Base-by-base conservation (phyloP, 2,797 vertebrate species). In the Thripadectes ignobilis region DNA sequence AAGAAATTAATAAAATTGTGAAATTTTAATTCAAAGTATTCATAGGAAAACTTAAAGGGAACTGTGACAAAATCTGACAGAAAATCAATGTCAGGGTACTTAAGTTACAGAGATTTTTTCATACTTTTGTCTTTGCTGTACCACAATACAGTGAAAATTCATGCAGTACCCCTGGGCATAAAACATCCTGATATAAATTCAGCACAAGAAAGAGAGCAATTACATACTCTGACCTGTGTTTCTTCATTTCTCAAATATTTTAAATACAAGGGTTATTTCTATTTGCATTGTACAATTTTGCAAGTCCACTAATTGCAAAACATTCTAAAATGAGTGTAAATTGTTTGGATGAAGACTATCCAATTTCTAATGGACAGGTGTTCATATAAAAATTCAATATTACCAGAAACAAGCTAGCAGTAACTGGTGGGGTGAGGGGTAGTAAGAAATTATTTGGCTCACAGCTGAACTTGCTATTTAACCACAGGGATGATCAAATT, bases 331-430 rank as follows among this genome's bases (percentile, higher is more conserved):
- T 51, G 71, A 77, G 49, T 46, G 24, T 21, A 91, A 91, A 85
- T 72, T 80, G 12, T 46, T 45, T 93, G 78, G 27, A 85, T 66
- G 36, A 36, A n/a, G 36, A 80, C 15, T 30, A 78, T 96, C 46
- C 82, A 93, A 51, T 69, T 88, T 84, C 75, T 95, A 80, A 94
- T 43, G 84, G 80, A 66, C 91, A 89, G 62, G 65, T 83, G 89
- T 68, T 91, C 85, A 36, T 52, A 75, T 52, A 78, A 91, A 85
- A 88, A 82, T 68, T 74, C 75, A 85, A 55, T 67, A 63, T 30
- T 32, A 83, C 51, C 49, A 77, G 61, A 22, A 13, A 77, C 58
- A 88, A 94, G 76, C 69, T 51, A 66, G 36, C 65, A 72, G 81
- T 39, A 43, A 83, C 45, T 45, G 14, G 24, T 26, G 17, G 57